These are phyloP conservation scores for Megatriorchis doriae DNA, from an alignment of 2,113 vertebrate genomes.

Conservation along the genomic window DNA sequence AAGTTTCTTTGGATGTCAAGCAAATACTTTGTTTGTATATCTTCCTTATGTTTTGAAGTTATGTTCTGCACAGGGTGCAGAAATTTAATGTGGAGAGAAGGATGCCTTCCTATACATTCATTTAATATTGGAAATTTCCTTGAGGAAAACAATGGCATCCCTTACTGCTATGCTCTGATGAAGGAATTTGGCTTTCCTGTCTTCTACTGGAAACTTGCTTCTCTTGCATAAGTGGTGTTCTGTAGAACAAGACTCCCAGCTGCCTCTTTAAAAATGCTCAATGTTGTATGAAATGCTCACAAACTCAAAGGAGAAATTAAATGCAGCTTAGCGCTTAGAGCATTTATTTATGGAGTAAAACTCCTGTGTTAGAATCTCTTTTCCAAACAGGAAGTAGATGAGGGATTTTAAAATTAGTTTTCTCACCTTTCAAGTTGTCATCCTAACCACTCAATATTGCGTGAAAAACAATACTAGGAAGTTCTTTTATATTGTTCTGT, in stretches of 20 bases:
- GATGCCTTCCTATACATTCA: background rate
- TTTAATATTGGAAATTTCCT: background rate
- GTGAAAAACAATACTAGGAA: background rate
- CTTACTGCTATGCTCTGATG: background rate
- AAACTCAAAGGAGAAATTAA: background rate
- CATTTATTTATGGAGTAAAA: background rate
- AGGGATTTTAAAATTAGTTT: background rate
- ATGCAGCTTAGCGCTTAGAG: background rate
- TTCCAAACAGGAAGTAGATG: background rate
- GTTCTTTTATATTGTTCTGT: background rate
- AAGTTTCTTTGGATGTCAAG: background rate
- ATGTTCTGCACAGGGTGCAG: background rate
- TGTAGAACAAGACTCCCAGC: background rate
- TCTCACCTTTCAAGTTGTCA: background rate
- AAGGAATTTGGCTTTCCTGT: background rate
- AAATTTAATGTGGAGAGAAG: background rate
- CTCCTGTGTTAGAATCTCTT: background rate
- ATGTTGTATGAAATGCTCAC: background rate
- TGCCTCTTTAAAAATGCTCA: background rate
- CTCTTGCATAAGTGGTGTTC: background rate
- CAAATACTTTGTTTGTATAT: background rate
- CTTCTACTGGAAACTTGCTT: background rate
- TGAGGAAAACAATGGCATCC: background rate
- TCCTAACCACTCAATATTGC: background rate
- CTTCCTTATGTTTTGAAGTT: background rate